Conservation (phyloP, 2,797 vertebrate species). For the Furcifer pardalis region DNA sequence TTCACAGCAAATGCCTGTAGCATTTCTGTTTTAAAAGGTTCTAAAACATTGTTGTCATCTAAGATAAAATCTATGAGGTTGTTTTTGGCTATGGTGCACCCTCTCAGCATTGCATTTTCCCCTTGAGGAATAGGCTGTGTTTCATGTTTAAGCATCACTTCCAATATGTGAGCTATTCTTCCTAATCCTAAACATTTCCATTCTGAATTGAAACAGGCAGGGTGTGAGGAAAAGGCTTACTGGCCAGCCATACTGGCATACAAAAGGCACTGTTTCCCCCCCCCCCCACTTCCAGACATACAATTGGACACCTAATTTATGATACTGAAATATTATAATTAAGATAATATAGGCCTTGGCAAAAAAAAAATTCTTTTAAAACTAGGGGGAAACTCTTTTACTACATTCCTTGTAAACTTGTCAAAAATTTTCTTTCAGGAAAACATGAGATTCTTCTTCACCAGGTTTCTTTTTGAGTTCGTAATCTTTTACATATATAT, state of each 20-base stretch:
- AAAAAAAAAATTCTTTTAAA: neutral
- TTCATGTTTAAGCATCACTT: neutral
- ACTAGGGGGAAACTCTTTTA: neutral
- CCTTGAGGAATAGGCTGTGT: neutral
- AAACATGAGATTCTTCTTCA: neutral
- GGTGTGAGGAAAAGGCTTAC: neutral
- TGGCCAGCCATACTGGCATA: neutral
- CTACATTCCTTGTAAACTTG: neutral
- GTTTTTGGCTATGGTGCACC: neutral
- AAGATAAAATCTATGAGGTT: neutral
- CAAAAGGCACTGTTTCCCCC: neutral
- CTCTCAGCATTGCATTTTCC: neutral
- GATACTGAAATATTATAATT: neutral
- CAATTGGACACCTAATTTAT: neutral
- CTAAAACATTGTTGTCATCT: neutral
- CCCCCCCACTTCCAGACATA: no score
- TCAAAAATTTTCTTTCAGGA: neutral
- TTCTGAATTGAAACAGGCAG: neutral
- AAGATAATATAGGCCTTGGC: neutral
- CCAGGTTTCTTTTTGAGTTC: neutral
- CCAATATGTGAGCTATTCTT: neutral
- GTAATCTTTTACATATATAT: neutral
- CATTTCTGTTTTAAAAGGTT: neutral
- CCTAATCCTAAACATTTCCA: neutral
- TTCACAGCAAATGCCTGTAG: neutral